phyloP scores from a whole-genome alignment of 2,888 invertebrate species.

The Patella caerulea region DNA sequence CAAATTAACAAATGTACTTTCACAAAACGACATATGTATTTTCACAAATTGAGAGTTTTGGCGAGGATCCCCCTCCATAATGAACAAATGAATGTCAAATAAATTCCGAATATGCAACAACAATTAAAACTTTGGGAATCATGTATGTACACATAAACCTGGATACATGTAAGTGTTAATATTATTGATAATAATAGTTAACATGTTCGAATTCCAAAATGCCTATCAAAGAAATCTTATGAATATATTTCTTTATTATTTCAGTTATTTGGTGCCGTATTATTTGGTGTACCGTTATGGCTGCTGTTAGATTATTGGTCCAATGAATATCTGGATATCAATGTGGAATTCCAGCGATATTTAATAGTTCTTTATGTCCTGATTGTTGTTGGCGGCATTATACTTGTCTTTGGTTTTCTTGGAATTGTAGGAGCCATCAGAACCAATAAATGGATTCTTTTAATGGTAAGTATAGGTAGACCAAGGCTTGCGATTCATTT shows the following conservation, averaged over 20 bases:
- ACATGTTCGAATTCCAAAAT: too few species aligned
- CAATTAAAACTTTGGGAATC: too few species aligned
- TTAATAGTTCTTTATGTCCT: constrained; percentile 55
- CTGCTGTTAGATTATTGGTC: constrained; percentile 60
- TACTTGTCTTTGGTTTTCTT: constrained; percentile 51
- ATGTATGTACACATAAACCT: too few species aligned
- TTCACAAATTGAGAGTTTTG: too few species aligned
- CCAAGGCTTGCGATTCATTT: too few species aligned
- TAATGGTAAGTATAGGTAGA: constrained; percentile 47
- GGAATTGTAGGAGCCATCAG: constrained; percentile 58
- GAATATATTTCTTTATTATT: constrained; percentile 17
- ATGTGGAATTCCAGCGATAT: constrained; percentile 50
- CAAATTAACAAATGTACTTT: too few species aligned
- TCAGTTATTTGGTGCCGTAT: constrained; percentile 58
- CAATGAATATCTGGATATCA: constrained; percentile 55
- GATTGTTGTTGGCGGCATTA: constrained; percentile 51
- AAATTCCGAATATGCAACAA: too few species aligned
- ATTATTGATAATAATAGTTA: too few species aligned
- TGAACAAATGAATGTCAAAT: too few species aligned
- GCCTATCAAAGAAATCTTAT: background rate
- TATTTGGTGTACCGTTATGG: constrained; percentile 60
- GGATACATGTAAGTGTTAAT: too few species aligned
- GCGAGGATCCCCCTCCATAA: too few species aligned
- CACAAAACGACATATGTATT: too few species aligned
- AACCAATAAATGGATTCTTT: constrained; percentile 50